Conservation (phyloP, 2,113 vertebrate genomes). For the Hippocampus zosterae region DNA sequence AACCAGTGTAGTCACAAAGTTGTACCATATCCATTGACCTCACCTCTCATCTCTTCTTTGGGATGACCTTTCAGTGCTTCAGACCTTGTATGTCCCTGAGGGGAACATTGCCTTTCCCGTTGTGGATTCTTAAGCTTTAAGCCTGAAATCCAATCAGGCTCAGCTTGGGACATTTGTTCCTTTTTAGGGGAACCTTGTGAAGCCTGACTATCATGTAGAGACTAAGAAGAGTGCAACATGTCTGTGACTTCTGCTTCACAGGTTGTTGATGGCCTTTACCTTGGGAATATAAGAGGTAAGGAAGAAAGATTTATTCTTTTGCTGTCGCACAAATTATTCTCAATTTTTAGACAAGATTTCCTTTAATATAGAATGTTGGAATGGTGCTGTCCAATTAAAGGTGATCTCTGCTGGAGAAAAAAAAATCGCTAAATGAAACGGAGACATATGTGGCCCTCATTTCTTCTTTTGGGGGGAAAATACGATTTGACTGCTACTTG, state of each 20-base stretch:
- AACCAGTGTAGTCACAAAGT: neutral
- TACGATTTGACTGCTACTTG: neutral
- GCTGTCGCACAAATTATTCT: neutral
- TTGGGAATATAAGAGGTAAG: constrained; percentile 85
- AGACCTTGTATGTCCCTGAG: constrained; percentile 50
- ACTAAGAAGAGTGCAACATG: constrained; percentile 37
- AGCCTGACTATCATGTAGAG: constrained; percentile 18
- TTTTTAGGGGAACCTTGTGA: constrained; percentile 28
- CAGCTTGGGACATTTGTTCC: constrained; percentile 25
- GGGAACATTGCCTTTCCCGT: constrained; percentile 30
- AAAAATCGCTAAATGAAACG: neutral
- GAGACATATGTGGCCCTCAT: too few relatives aligned
- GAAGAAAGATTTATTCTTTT: neutral
- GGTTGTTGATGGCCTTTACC: constrained; percentile 83
- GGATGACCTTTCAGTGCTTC: constrained; percentile 34
- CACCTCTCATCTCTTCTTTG: constrained; percentile 23
- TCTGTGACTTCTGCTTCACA: constrained; percentile 61
- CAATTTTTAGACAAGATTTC: neutral
- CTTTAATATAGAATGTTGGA: neutral
- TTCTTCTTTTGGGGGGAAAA: neutral
- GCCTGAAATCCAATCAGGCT: constrained; percentile 54
- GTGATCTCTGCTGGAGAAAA: neutral
- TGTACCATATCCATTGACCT: neutral
- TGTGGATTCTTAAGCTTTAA: constrained; percentile 38
- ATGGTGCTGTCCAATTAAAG: neutral